Evolutionary conservation across 2,888 invertebrate genomes (phyloP), one percentile per base, ranked within the genome.

Genomic region (Trimorus sp.): DNA sequence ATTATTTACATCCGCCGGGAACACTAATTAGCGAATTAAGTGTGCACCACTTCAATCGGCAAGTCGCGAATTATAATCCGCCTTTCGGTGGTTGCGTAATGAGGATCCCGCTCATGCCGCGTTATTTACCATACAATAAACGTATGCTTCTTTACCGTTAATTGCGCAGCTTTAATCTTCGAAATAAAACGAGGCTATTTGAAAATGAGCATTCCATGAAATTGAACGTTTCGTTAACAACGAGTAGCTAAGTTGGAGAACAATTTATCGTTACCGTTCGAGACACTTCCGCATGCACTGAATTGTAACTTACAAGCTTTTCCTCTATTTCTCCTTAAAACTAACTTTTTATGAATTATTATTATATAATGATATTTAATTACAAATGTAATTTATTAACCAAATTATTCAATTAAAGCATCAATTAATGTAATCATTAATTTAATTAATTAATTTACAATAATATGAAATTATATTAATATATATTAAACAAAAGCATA

Each of bases 71-170:
- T 76, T 76, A 80, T 76, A 73, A 53, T 71, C 68, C 59, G 73
- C 81, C 75, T 70, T 80, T 80, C 54, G 56, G 45, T 37, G 16
- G 74, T 79, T 69, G 53, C 63, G 38, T 69, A 74, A 79, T 74
- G 74, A 74, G 65, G 69, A 79, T 79, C 62, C 69, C 65, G 8
- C 73, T 73, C 68, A 62, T 37, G 69, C 60, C 56, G 42, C 40
- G 63, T 74, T 79, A 66, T 79, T 79, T 73, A 66, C 48, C 79
- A 66, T 63, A 68, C 73, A 79, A 73, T 68, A 73, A 79, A 66
- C 48, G 68, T 49, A 48, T 54, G 59, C 58, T 65, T 54, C 62
- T 53, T 36, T 74, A 49, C 68, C 73, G 68, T 79, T 79, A 79
- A 51, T 79, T 79, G 56, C 68, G 14, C 14, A 15, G 40, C n/a